phyloP scores from a whole-genome alignment of 2,797 vertebrate species.

The Sebastes kiyomatsui region DNA sequence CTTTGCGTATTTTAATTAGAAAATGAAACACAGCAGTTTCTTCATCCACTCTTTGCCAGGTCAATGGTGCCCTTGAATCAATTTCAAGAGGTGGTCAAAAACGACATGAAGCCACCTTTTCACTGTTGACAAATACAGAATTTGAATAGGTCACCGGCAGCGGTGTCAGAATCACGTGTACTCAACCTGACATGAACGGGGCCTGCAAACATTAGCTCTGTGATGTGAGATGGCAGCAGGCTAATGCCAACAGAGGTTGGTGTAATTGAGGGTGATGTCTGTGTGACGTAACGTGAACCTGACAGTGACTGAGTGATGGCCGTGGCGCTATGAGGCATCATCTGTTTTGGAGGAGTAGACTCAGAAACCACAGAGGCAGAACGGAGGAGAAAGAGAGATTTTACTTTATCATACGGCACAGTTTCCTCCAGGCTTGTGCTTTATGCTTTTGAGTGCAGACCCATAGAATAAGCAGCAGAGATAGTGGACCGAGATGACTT shows the following conservation, averaged over 20 bases:
- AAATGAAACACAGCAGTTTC: slow-evolving; percentile 20
- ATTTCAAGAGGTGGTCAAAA: slow-evolving; percentile 3
- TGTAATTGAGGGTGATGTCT: slow-evolving; percentile 44
- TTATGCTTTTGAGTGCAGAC: slow-evolving; percentile 40
- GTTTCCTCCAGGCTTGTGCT: slow-evolving; percentile 36
- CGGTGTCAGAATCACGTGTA: slow-evolving; percentile 1
- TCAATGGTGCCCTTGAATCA: slow-evolving; percentile 21
- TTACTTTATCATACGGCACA: slow-evolving; percentile 14
- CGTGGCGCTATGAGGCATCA: not conserved
- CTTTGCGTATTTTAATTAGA: slow-evolving; percentile 47
- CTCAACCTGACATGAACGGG: slow-evolving; percentile 13
- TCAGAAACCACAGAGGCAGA: slow-evolving; percentile 32
- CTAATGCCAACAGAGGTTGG: slow-evolving; percentile 13
- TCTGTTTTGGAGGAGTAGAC: slow-evolving; percentile 11
- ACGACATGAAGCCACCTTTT: slow-evolving; percentile 10
- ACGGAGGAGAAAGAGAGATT: slow-evolving; percentile 1
- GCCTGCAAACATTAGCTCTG: slow-evolving; percentile 14
- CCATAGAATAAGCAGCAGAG: slow-evolving; percentile 19
- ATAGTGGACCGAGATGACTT: slow-evolving; percentile 34
- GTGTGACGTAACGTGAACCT: slow-evolving; percentile 22
- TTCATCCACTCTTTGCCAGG: not conserved
- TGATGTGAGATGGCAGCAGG: slow-evolving; percentile 33
- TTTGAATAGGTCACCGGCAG: slow-evolving; percentile 36
- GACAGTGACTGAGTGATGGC: slow-evolving; percentile 24
- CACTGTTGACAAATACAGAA: slow-evolving; percentile 24